These are phyloP conservation scores for Amaurobius ferox DNA, from an alignment of 2,888 invertebrate species.

Conservation along the genomic window DNA sequence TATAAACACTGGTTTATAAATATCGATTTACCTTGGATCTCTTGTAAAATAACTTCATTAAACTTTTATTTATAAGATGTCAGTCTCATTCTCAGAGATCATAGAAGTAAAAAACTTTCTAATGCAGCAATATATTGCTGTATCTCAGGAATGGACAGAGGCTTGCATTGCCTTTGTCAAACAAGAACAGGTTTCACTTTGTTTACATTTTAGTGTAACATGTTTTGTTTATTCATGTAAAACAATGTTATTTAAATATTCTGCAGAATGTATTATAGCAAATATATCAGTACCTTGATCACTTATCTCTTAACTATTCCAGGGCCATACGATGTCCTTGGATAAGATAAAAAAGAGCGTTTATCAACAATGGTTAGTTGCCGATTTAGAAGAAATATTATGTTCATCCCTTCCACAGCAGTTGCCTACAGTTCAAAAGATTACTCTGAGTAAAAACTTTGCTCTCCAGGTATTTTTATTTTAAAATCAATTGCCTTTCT, in stretches of 20 bases:
- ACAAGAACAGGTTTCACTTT: conserved; percentile 41
- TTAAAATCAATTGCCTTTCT: no score
- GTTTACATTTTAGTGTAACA: not conserved
- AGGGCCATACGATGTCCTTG: conserved; percentile 35
- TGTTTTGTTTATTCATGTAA: not conserved
- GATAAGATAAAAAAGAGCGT: conserved; percentile 48
- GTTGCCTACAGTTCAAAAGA: conserved; percentile 46
- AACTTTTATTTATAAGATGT: conserved; percentile 35
- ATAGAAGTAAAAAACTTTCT: conserved; percentile 49
- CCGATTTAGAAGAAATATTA: conserved; percentile 69
- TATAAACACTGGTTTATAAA: no score
- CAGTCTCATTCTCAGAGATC: conserved; percentile 28
- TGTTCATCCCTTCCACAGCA: conserved; percentile 36
- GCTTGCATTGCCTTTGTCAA: conserved; percentile 57
- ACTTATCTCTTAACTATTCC: no score
- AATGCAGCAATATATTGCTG: conserved; percentile 30
- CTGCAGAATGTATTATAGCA: no score
- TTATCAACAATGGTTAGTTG: conserved; percentile 62
- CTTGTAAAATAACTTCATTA: no score
- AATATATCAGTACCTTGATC: no score
- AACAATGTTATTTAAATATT: no score
- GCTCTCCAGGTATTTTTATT: conserved; percentile 60
- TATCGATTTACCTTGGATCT: no score
- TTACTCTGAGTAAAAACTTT: conserved; percentile 36
- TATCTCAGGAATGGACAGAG: conserved; percentile 51